These are phyloP conservation scores for Dolichomitus sp. DNA, from an alignment of 2,888 invertebrate genomes.

Conservation along the genomic window DNA sequence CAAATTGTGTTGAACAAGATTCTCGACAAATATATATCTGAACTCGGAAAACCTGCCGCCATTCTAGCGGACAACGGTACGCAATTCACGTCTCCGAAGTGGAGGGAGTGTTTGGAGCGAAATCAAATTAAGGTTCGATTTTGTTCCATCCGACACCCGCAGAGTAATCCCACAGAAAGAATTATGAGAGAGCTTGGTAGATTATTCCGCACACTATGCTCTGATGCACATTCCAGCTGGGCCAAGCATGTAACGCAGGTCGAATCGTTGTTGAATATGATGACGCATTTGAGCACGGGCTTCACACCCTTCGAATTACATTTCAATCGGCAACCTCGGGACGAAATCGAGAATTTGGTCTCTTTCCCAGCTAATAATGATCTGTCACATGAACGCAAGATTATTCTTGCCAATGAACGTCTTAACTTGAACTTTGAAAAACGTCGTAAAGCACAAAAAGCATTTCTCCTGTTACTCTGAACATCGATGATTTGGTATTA, in stretches of 20 bases:
- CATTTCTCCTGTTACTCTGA: not conserved
- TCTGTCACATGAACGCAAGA: not conserved
- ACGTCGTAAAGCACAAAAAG: no score
- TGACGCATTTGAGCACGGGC: not conserved
- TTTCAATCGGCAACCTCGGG: not conserved
- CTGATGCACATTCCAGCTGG: not conserved
- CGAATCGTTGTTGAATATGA: not conserved
- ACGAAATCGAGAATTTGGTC: not conserved
- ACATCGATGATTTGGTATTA: not conserved
- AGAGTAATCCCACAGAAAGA: no score
- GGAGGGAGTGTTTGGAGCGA: no score
- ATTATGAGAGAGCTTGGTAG: not conserved
- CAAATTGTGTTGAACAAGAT: no score
- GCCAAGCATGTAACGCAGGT: not conserved
- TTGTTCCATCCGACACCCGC: no score
- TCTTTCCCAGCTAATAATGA: not conserved
- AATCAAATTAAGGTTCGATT: no score
- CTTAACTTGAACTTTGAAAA: no score
- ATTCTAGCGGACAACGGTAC: no score
- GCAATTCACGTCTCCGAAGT: no score
- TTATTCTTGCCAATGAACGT: not conserved
- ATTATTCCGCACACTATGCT: not conserved
- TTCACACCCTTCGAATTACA: not conserved
- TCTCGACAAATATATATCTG: no score
- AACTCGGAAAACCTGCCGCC: no score